Base-by-base conservation (phyloP, 2,797 vertebrate genomes). In the Lepus townsendii region DNA sequence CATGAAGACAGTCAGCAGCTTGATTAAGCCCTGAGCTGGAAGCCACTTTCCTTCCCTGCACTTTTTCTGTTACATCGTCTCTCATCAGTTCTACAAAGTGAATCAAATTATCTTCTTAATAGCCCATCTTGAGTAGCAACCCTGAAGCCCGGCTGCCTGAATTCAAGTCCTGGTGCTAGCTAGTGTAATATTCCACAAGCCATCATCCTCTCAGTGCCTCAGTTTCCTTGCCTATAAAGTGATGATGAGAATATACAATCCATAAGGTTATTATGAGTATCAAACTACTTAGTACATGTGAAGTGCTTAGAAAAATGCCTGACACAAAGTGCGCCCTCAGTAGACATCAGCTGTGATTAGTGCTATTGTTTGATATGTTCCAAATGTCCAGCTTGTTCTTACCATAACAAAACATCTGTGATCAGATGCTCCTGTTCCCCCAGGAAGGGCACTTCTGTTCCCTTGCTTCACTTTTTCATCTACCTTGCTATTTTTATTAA, bases 351-450 rank as follows among this genome's bases (percentile, higher is more conserved):
- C 68, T 89, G 57, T 69, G 35, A 65, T 69, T 72, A 62, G 10
- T 78, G 16, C 62, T 63, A 90, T 24, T 47, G 75, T 89, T 83
- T 47, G 13, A 12, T 35, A 26, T 82, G 86, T 30, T 91, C 69
- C 83, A 27, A 89, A 62, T 62, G 78, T 79, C 19, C 65, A 52
- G 10, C 19, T n/a, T 91, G n/a, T 65, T 94, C 71, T 93, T 94
- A 77, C 20, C 26, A 1, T 71, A 35, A 50, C 38, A 35, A 63
- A 62, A 38, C 63, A 9, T 35, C 2, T 54, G 22, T 24, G 32
- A 85, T 60, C 8, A 26, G 75, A 91, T 83, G 62, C 52, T 54
- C 35, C 22, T 78, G 8, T 66, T 26, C 26, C 26, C 27, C 5
- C 27, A 26, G 57, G 91, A 93, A 91, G 71, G 35, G 7, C 9